Evolutionary conservation across 2,113 vertebrate genomes (phyloP).

Genomic region (Gorsachius goisagi): DNA sequence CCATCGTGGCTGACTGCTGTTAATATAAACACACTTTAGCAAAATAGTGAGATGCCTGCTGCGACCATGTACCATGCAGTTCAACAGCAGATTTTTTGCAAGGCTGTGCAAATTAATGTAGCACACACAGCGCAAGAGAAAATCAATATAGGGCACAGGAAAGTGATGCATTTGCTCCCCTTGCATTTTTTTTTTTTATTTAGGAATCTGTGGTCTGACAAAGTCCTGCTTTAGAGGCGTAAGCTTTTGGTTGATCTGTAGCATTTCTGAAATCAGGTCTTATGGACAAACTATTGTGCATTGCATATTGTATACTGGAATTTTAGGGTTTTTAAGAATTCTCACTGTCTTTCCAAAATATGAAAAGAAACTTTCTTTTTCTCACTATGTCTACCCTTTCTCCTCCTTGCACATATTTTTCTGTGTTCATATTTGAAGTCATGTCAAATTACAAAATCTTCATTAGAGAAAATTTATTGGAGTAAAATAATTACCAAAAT

Average conservation of each 20-base stretch:
- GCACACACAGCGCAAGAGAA: background rate
- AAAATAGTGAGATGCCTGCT: background rate
- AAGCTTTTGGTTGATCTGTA: background rate
- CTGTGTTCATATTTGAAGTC: background rate
- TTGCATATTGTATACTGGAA: background rate
- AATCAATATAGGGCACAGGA: rapidly evolving
- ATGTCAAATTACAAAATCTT: background rate
- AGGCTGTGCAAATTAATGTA: background rate
- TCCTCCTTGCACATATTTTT: background rate
- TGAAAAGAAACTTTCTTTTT: background rate
- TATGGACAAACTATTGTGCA: background rate
- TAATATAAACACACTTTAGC: background rate
- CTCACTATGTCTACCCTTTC: background rate
- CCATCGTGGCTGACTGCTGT: background rate
- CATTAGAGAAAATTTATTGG: background rate
- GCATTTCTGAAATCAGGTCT: background rate
- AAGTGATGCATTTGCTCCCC: rapidly evolving
- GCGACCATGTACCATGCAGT: background rate
- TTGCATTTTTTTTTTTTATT: background rate
- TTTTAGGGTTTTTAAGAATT: background rate
- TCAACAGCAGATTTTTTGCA: background rate
- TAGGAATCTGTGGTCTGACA: background rate
- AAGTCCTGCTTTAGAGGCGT: background rate
- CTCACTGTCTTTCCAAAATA: background rate
- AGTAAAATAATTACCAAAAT: background rate